These are phyloP conservation scores for Nomada fucata DNA, from an alignment of 2,888 invertebrate genomes.

Conservation along the genomic window DNA sequence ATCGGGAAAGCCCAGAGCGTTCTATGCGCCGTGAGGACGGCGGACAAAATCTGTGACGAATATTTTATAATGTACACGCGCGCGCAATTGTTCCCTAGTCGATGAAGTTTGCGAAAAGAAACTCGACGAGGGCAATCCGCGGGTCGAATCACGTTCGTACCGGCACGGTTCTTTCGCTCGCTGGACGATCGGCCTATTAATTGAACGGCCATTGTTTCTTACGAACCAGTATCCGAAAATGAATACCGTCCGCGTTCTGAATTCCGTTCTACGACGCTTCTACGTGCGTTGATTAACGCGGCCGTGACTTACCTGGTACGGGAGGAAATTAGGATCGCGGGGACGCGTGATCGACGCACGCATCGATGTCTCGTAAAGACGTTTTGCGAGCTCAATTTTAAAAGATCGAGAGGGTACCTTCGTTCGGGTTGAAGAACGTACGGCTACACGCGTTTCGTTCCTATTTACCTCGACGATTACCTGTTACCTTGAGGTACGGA, in stretches of 20 bases:
- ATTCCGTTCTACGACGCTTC: neutral
- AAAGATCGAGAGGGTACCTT: neutral
- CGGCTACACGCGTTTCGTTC: neutral
- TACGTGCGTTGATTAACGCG: neutral
- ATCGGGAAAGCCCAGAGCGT: neutral
- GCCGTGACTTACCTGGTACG: neutral
- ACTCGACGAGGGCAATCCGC: neutral
- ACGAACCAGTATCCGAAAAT: slow-evolving; percentile 14
- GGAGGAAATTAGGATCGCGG: neutral
- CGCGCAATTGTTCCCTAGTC: no score
- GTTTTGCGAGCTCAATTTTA: neutral
- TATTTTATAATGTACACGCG: no score
- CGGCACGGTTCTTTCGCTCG: neutral
- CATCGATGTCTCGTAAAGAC: neutral
- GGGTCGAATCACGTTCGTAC: slow-evolving; percentile 9
- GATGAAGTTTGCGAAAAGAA: neutral
- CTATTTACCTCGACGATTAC: neutral
- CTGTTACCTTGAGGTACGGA: no score
- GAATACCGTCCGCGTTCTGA: neutral
- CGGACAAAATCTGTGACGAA: no score
- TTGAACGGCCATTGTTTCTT: slow-evolving; percentile 13
- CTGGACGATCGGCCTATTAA: neutral
- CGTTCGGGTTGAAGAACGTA: no score
- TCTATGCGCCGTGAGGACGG: neutral
- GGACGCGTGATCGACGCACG: neutral